These are phyloP conservation scores for Gastracanthus pulcherrimus DNA, from an alignment of 2,888 invertebrate species.

Conservation along the genomic window DNA sequence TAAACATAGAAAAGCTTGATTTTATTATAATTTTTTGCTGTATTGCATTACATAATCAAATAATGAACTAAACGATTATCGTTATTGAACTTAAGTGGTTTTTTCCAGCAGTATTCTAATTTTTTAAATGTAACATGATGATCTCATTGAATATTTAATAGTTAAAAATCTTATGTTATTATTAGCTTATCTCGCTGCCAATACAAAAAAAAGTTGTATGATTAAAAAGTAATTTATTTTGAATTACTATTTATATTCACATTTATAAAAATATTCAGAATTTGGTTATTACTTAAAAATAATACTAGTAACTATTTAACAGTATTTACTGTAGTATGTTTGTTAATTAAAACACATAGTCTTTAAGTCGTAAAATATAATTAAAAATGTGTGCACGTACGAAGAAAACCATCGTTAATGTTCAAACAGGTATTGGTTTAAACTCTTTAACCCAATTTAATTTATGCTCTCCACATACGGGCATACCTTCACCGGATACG, in stretches of 20 bases:
- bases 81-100: not conserved
- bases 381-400: not conserved
- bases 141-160: not conserved
- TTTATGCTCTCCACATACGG: not conserved
- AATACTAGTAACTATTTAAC: too few relatives aligned
- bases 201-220: not conserved
- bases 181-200: not conserved
- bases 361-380: not conserved
- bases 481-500: constrained; percentile 5
- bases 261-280: too few relatives aligned
- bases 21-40: not conserved
- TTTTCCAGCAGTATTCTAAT: not conserved
- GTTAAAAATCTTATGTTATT: not conserved
- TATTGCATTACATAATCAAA: not conserved
- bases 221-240: too few relatives aligned
- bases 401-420: not conserved
- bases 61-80: not conserved
- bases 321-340: not conserved
- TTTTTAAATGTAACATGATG: not conserved
- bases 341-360: not conserved
- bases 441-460: constrained; percentile 23
- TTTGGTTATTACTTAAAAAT: too few relatives aligned
- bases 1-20: not conserved
- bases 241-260: too few relatives aligned
- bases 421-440: not conserved